Base-by-base conservation (phyloP, 2,113 vertebrate species). In the Protomyctophum bolini region DNA sequence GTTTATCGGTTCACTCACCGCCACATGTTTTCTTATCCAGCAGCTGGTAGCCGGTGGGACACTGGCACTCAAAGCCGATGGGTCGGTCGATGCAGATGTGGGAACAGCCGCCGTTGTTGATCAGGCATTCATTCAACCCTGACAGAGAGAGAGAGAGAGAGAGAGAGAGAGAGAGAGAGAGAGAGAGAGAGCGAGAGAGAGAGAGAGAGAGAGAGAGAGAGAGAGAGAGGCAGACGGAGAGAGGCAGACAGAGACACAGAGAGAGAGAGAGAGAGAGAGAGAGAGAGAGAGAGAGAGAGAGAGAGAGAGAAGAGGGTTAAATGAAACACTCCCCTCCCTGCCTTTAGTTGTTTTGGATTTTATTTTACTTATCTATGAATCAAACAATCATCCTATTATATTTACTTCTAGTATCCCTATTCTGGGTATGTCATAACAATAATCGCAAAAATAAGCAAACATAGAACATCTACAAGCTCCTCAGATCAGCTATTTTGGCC, bases 21-120 rank as follows among this genome's bases (percentile, higher is more conserved):
- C 96, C 97, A 75, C 98, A 99, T 1, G 97, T 98, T 93, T 97
- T 97, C 86, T 96, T 96, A 91, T 99, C 97, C 87, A 98, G 88
- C 41, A 99, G 95, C 91, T 92, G 96, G 91, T 96, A 98, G 48
- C 98, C 97, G 0, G 92, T 70, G 0, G 96, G 97, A 89, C 98
- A 99, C 58, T 96, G 94, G 45, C 98, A 99, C 85, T 97, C 95
- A 6, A 96, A 98, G 72, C 98, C 96, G 0, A 98, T 95, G 75
- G 94, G 97, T 82, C 94, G 91, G 78, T 99, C 97, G 58, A 92
- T 94, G 89, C 98, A 99, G 88, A 98, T 93, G 77, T 98, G 97
- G 9, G 97, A 98, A 87, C 98, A 99, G 72, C 97, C 98, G 0
- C 97, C 98, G 2, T 99, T 99, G 91, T 98, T 98, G 73, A 92